phyloP scores from a whole-genome alignment of 2,797 vertebrate genomes.

The Ctenopoma kingsleyae region DNA sequence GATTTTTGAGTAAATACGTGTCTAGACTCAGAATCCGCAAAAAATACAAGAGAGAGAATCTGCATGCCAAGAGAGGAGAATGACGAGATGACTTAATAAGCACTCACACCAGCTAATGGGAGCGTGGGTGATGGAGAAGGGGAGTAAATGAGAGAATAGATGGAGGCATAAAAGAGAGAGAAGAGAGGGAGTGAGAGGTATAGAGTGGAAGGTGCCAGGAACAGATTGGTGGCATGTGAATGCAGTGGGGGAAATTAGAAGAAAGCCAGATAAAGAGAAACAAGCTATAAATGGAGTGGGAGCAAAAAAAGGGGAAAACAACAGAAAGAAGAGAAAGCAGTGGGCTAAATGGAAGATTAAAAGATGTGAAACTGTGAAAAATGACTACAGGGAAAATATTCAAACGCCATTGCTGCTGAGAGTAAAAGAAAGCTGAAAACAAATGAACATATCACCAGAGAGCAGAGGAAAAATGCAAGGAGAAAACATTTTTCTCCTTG shows the following conservation, averaged over 20 bases:
- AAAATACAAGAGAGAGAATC: constrained; percentile 35
- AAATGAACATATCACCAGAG: constrained; percentile 53
- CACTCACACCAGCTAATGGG: constrained; percentile 74
- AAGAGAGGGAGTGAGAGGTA: constrained; percentile 21
- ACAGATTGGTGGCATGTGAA: constrained; percentile 43
- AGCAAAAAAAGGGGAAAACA: constrained; percentile 17
- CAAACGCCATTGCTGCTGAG: constrained; percentile 55
- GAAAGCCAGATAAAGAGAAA: constrained; percentile 48
- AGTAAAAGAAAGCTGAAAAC: constrained; percentile 25
- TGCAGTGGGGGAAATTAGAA: constrained; percentile 20
- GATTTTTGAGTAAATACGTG: constrained; percentile 63
- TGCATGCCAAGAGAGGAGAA: constrained; percentile 58
- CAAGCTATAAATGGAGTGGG: constrained; percentile 23
- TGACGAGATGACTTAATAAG: constrained; percentile 80
- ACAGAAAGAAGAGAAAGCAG: constrained; percentile 7
- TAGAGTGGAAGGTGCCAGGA: constrained; percentile 42
- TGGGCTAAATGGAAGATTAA: background rate
- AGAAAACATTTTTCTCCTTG: constrained; percentile 18
- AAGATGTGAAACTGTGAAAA: constrained; percentile 24
- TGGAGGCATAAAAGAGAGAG: constrained; percentile 35
- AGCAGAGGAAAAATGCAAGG: constrained; percentile 19
- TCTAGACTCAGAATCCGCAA: constrained; percentile 58
- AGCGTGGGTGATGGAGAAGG: constrained; percentile 67
- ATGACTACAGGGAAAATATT: constrained; percentile 34
- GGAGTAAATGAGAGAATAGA: constrained; percentile 62